phyloP scores from a whole-genome alignment of 2,888 invertebrate genomes.

The Nezara viridula region DNA sequence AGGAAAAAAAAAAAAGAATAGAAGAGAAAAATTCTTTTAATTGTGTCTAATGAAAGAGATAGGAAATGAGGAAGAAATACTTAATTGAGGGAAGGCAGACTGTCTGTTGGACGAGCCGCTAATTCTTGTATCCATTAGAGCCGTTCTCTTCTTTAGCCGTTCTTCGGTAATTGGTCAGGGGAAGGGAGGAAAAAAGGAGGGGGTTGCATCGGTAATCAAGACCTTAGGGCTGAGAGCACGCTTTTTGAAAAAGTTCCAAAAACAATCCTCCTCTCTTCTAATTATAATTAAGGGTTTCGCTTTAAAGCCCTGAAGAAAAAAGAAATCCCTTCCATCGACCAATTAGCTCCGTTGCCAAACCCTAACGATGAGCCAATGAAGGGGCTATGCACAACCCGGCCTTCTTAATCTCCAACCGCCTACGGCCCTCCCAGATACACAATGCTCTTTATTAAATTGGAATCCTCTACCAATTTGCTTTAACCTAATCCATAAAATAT shows the following conservation, averaged over 20 bases:
- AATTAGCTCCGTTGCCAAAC: slow-evolving; percentile 58
- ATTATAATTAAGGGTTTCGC: slow-evolving; percentile 63
- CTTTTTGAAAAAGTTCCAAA: slow-evolving; percentile 65
- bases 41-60: slow-evolving; percentile 57
- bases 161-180: slow-evolving; percentile 10
- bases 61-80: slow-evolving; percentile 51
- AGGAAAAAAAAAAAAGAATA: slow-evolving; percentile 41
- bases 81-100: slow-evolving; percentile 54
- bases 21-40: slow-evolving; percentile 50
- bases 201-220: slow-evolving; percentile 59
- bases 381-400: slow-evolving; percentile 39
- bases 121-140: slow-evolving; percentile 65
- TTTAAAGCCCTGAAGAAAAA: slow-evolving; percentile 47
- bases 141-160: slow-evolving; percentile 58
- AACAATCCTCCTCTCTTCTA: slow-evolving; percentile 62
- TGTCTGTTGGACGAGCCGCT: slow-evolving; percentile 64
- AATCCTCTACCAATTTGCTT: slow-evolving; percentile 7
- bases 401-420: slow-evolving; percentile 37
- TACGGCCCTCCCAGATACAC: not conserved
- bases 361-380: slow-evolving; percentile 58
- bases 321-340: slow-evolving; percentile 57
- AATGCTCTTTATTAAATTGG: slow-evolving; percentile 19
- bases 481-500: not conserved
- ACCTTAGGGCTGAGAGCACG: slow-evolving; percentile 52
- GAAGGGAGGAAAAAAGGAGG: slow-evolving; percentile 14